A percentile compares a stretch with the other conserved stretches of the same genome.
Evolutionary conservation across 2,113 vertebrate genomes (phyloP).

Genomic region (Bubo blakistoni): DNA sequence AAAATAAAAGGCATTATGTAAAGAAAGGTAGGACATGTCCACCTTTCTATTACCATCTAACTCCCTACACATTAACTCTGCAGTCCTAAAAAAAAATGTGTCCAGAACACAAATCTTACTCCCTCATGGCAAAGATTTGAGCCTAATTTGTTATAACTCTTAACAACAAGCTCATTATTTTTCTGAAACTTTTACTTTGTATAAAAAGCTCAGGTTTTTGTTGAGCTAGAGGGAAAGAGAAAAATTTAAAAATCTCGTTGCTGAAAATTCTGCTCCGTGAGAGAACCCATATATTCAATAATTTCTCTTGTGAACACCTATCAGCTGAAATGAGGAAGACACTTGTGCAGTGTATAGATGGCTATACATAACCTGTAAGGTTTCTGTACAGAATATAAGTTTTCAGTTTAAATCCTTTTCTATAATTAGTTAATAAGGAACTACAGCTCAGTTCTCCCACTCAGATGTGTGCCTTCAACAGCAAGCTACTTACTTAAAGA

Average conservation of each 20-base stretch:
- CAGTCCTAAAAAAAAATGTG: neutral
- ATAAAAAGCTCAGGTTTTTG: neutral
- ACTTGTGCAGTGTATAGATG: neutral
- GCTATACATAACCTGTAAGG: neutral
- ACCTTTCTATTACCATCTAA: neutral
- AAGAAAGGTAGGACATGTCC: neutral
- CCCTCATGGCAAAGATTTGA: neutral
- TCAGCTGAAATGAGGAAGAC: neutral
- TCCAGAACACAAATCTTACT: neutral
- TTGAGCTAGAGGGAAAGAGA: neutral
- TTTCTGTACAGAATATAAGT: neutral
- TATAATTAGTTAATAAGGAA: neutral
- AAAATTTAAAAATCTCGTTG: neutral
- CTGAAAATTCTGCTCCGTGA: neutral
- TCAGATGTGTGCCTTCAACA: neutral
- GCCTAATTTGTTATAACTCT: neutral
- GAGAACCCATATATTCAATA: neutral
- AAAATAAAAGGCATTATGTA: neutral
- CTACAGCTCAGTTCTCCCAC: neutral
- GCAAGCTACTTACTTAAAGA: neutral
- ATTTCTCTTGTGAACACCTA: neutral
- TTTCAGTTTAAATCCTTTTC: neutral
- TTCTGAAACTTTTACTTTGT: neutral
- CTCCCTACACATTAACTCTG: accelerated
- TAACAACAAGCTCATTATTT: neutral